Evolutionary conservation across 1,140 invertebrate species (phyloP).

Genomic region (Nixonia krombeini): DNA sequence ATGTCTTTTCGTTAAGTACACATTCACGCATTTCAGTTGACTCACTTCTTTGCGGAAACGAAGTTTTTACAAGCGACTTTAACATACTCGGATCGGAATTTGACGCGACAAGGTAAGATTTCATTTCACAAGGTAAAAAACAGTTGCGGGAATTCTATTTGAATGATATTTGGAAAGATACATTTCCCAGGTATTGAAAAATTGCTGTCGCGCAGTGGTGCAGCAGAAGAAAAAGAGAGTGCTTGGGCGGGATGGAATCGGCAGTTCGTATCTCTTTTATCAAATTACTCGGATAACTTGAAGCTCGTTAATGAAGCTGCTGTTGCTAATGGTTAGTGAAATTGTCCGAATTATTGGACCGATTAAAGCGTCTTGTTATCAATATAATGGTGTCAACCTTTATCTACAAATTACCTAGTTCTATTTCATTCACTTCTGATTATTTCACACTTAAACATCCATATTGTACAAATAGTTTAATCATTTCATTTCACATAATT

Average conservation of each 20-base stretch:
- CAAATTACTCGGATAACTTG: constrained; percentile 71
- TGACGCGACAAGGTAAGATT: constrained; percentile 44
- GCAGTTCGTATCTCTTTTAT: constrained; percentile 41
- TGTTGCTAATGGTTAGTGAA: constrained; percentile 71
- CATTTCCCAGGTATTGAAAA: constrained; percentile 49
- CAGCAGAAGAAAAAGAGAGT: constrained; percentile 37
- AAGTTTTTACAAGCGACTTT: constrained; percentile 62
- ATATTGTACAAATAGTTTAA: too few relatives aligned
- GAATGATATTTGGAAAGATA: constrained; percentile 2
- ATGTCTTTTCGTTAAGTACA: too few relatives aligned
- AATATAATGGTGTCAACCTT: background rate
- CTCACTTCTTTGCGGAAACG: constrained; percentile 79
- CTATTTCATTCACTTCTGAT: too few relatives aligned
- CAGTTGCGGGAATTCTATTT: background rate
- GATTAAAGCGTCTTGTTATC: background rate
- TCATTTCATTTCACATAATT: too few relatives aligned
- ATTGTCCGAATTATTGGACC: background rate
- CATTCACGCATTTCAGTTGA: constrained; percentile 76
- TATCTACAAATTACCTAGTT: background rate
- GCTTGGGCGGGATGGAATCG: constrained; percentile 57
- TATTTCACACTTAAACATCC: too few relatives aligned
- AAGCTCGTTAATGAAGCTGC: constrained; percentile 73
- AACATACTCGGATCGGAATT: constrained; percentile 18
- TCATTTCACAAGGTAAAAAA: too few relatives aligned
- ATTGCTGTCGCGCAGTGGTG: constrained; percentile 38